Conservation (phyloP, 2,113 vertebrate genomes). For the Heterocephalus glaber region DNA sequence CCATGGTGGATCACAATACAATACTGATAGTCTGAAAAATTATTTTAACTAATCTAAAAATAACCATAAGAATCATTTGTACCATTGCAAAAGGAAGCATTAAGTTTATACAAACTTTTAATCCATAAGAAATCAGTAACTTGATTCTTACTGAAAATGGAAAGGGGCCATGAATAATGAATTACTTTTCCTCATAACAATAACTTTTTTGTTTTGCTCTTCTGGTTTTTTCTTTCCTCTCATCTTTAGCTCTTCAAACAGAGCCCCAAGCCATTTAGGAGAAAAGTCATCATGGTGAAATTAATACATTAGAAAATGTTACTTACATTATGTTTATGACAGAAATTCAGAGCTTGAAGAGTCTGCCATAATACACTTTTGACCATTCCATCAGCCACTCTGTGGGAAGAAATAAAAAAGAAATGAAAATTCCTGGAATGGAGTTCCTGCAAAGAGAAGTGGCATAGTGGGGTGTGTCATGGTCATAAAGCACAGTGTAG, state of each 20-base stretch:
- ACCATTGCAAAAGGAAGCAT: conserved; percentile 2
- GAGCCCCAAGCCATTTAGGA: neutral
- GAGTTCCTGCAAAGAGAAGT: neutral
- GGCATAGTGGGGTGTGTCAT: neutral
- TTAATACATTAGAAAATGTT: neutral
- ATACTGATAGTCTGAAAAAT: neutral
- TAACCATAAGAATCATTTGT: neutral
- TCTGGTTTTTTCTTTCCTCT: neutral
- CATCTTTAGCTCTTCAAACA: neutral
- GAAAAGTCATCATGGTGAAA: neutral
- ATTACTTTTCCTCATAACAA: neutral
- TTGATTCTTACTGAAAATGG: neutral
- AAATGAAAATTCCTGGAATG: neutral
- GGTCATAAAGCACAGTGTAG: neutral
- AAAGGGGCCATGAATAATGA: neutral
- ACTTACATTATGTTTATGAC: conserved; percentile 83
- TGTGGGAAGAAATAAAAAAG: conserved; percentile 51
- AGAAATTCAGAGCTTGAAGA: conserved; percentile 83
- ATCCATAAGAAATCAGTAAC: neutral
- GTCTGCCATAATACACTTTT: conserved; percentile 83
- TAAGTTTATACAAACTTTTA: neutral
- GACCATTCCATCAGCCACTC: conserved; percentile 77
- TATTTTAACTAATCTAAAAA: conserved; percentile 34
- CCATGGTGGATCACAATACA: neutral
- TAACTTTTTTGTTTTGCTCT: neutral